Base-by-base conservation (phyloP, 2,113 vertebrate species). In the Nyctibius bracteatus region DNA sequence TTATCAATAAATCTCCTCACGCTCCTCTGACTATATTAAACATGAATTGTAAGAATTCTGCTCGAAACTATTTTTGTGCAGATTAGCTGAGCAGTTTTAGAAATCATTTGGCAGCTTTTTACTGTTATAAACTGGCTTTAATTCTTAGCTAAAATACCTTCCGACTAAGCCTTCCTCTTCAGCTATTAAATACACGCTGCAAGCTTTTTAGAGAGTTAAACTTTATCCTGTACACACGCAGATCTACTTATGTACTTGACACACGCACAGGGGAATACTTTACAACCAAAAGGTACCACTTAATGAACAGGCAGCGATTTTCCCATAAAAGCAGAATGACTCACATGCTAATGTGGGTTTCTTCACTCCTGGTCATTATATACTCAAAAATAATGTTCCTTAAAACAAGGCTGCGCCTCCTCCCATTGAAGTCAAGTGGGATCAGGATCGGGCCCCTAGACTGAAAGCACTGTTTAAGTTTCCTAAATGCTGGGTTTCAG, bases 41-140 rank as follows among this genome's bases (percentile, higher is more conserved):
- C 59, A 70, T 14, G 47, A 92, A 94, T 94, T 92, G 81, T 41
- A 90, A 96, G 90, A 95, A 94, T 77, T 93, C 71, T 79, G 22
- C 91, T 93, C 82, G 52, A 81, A 95, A 92, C 7, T 92, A 84
- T 90, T 97, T 95, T 90, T 91, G 81, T 74, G 58, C 58, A 93
- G 88, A 93, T 97, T 91, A 97, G 55, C 71, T 55, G 44, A 79
- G 91, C 77, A 82, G 84, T 92, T 97, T 87, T 62, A 85, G 95
- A 95, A 74, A 90, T 57, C 24, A 90, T 85, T 89, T 92, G 91
- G 62, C 85, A 95, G 92, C 70, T 96, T 81, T 92, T 68, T 70
- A 51, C 44, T 86, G 37, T 54, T 88, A 39, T 30, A 66, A 93
- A 79, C 12, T 35, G n/a, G 55, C 77, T 71, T 95, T 89, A 94